These are phyloP conservation scores for Nyctibius bracteatus DNA, from an alignment of 2,113 vertebrate species.

Conservation along the genomic window DNA sequence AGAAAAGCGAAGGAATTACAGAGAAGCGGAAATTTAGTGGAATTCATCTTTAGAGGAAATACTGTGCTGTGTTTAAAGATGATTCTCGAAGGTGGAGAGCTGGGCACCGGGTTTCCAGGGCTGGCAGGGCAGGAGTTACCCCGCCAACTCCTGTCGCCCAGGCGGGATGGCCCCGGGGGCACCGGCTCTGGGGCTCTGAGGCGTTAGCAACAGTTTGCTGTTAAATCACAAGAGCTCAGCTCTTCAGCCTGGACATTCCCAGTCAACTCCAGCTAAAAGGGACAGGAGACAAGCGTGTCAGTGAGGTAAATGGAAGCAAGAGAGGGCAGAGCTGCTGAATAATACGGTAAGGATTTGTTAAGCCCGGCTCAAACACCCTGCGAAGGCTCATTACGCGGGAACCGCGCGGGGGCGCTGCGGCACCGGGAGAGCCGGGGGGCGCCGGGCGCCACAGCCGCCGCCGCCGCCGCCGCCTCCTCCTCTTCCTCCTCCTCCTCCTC, in stretches of 20 bases:
- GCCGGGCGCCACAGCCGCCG: no score
- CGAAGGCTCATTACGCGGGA: fast-evolving
- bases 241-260: not conserved
- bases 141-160: fast-evolving
- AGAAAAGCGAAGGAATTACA: not conserved
- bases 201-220: fast-evolving
- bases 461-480: not conserved
- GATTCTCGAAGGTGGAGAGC: fast-evolving
- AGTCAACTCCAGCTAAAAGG: not conserved
- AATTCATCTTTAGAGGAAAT: not conserved
- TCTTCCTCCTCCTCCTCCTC: not conserved
- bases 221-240: fast-evolving
- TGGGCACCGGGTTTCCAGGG: not conserved
- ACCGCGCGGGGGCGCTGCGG: constrained; percentile 62
- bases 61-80: fast-evolving
- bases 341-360: fast-evolving
- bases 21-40: fast-evolving
- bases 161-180: fast-evolving
- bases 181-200: no score
- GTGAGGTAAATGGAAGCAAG: not conserved
- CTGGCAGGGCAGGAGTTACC: fast-evolving
- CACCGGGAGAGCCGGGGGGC: not conserved
- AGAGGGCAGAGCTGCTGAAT: not conserved
- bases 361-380: fast-evolving
- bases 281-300: fast-evolving